Conservation (phyloP, 2,113 vertebrate species). For the Pelmatolapia mariae region DNA sequence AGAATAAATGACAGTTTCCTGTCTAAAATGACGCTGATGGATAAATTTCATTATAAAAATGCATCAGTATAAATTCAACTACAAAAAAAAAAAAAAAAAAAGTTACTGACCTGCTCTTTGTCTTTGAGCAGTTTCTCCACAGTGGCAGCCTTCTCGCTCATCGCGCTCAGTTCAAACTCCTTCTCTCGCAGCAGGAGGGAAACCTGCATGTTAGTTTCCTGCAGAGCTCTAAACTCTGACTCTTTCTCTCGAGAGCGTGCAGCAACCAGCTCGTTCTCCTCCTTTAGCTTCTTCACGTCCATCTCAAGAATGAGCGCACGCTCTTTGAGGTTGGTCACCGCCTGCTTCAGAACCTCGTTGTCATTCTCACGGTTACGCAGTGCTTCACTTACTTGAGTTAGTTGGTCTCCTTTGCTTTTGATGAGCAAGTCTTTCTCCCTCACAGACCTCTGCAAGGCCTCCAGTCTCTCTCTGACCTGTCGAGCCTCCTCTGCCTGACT, state of each 20-base stretch:
- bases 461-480: slow-evolving; percentile 78
- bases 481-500: slow-evolving; percentile 76
- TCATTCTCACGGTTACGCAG: slow-evolving; percentile 89
- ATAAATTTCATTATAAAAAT: background rate
- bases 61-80: background rate
- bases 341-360: slow-evolving; percentile 93
- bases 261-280: slow-evolving; percentile 86
- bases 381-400: slow-evolving; percentile 79
- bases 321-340: slow-evolving; percentile 95
- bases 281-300: slow-evolving; percentile 85
- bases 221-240: slow-evolving; percentile 89
- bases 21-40: background rate
- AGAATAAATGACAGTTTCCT: background rate
- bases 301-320: slow-evolving; percentile 86
- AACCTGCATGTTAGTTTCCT: slow-evolving; percentile 96
- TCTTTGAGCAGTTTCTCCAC: slow-evolving; percentile 92
- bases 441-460: slow-evolving; percentile 82
- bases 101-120: slow-evolving; percentile 81
- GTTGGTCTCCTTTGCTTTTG: slow-evolving; percentile 91
- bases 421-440: slow-evolving; percentile 94
- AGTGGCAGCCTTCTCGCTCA: slow-evolving; percentile 87
- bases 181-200: slow-evolving; percentile 92
- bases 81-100: background rate
- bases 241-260: slow-evolving; percentile 81
- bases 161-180: slow-evolving; percentile 85